A percentile compares a stretch with the other conserved stretches of the same genome.
phyloP scores from a whole-genome alignment of 2,888 invertebrate genomes.

The Pristionchus fissidentatus region DNA sequence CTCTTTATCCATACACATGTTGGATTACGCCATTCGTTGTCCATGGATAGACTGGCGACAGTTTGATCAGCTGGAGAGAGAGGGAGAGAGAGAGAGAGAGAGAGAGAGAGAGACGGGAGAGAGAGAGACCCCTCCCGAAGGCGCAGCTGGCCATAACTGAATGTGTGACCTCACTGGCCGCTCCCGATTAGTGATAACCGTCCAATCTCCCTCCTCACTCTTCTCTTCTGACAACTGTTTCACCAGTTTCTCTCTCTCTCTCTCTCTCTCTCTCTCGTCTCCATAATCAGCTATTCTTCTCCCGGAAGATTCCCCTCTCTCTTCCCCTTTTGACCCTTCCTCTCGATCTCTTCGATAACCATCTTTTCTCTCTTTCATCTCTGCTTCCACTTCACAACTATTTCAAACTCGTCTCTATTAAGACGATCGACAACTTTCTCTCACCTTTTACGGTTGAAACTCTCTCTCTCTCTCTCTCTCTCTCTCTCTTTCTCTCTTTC shows the following conservation, averaged over 20 bases:
- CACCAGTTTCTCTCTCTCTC: neutral
- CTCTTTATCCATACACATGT: neutral
- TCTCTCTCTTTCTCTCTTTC: neutral
- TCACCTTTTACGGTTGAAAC: neutral
- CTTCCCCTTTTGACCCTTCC: conserved; percentile 29
- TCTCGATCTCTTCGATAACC: neutral
- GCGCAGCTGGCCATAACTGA: too few relatives aligned
- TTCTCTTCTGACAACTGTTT: too few relatives aligned
- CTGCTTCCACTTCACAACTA: neutral
- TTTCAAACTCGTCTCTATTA: conserved; percentile 29
- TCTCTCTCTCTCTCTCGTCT: neutral
- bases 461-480: too few relatives aligned
- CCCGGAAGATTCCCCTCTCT: conserved; percentile 13
- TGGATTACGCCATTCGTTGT: conserved; percentile 12
- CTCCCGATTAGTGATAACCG: too few relatives aligned
- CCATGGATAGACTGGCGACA: neutral
- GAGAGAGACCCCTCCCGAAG: too few relatives aligned
- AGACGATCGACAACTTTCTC: neutral
- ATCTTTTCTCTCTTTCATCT: conserved; percentile 32
- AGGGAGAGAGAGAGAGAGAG: too few relatives aligned
- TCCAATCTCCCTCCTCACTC: neutral
- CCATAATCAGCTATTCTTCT: conserved; percentile 22
- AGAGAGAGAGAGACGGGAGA: too few relatives aligned
- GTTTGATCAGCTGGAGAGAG: conserved; percentile 18
- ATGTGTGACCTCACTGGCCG: too few relatives aligned